Evolutionary conservation across 2,888 invertebrate genomes (phyloP).

Genomic region (Acrobasis suavella): DNA sequence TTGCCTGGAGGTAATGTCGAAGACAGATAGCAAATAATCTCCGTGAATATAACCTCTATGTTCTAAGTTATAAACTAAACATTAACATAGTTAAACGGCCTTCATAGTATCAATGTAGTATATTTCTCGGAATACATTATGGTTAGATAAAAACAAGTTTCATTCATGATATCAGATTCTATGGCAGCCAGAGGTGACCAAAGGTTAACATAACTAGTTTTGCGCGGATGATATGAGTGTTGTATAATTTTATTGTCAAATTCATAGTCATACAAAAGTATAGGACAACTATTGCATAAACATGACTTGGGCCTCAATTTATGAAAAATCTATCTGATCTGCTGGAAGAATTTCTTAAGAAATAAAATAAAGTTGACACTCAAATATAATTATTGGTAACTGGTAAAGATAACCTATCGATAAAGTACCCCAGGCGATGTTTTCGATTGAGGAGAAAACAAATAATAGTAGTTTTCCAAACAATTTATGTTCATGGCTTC

Average conservation of each 20-base stretch:
- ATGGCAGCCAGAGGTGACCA: neutral
- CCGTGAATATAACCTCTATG: neutral
- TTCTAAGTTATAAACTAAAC: slow-evolving; percentile 10
- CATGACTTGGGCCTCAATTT: too few species aligned
- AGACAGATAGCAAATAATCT: too few species aligned
- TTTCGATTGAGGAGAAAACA: slow-evolving; percentile 7
- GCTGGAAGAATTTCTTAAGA: too few species aligned
- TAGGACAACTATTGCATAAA: too few species aligned
- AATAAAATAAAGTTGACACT: too few species aligned
- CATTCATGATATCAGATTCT: slow-evolving; percentile 3
- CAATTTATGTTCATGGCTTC: slow-evolving; percentile 5
- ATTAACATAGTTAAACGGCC: slow-evolving; percentile 3
- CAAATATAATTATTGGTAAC: neutral
- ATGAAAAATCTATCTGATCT: too few species aligned
- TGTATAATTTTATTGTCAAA: neutral
- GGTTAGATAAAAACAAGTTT: slow-evolving; percentile 2
- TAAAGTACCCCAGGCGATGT: slow-evolving; percentile 6
- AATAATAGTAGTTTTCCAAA: slow-evolving; percentile 11
- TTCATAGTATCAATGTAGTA: neutral
- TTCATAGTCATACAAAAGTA: neutral
- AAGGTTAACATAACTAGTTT: slow-evolving; percentile 3
- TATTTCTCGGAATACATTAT: neutral
- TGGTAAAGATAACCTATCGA: neutral
- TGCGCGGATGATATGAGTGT: neutral
- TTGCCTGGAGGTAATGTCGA: too few species aligned